Base-by-base conservation (phyloP, 2,113 vertebrate species). In the Otus sunia region DNA sequence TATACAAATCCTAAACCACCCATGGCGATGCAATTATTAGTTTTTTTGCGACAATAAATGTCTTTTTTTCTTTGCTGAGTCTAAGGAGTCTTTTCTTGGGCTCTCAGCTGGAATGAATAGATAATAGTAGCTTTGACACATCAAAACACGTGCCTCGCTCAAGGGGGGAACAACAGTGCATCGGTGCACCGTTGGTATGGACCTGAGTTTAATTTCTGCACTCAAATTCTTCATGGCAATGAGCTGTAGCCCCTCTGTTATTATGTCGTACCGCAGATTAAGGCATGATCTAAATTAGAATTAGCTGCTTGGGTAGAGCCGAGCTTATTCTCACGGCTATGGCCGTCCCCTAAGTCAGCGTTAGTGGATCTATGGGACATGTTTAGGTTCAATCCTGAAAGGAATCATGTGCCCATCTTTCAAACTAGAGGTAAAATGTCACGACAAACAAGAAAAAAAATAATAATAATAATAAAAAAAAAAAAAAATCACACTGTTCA, bases 91-190 rank as follows among this genome's bases (percentile, higher is more conserved):
- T 71, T 58, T 29, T 74, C 52, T 39, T 18, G 47, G 47, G 55
- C 67, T 62, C 45, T n/a, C 45, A 43, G 30, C 12, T 26, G 21
- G 59, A 32, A 66, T 14, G 37, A 59, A 52, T 15, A 43, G 34
- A 45, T 47, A 27, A 64, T 43, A 15, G 64, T 16, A 50, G 39
- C 15, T 89, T 53, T 7, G 55, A 55, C 22, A 5, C 21, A 25
- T 26, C 18, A 14, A 39, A 49, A 29, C 6, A 0, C 1, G 2
- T 12, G 30, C 9, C 8, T 55, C 3, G 18, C 16, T 25, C 17
- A 3, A 30, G 50, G 12, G 18, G 41, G 58, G 43, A 45, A 18
- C 43, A 58, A 43, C 12, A 4, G n/a, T 1, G 3, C 72, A 10
- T 25, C 30, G 37, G 53, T n/a, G 30, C 64, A 11, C 6, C 13